Evolutionary conservation across 2,113 vertebrate species (phyloP), one percentile per base, ranked within the genome.

Genomic region (Buteo buteo): DNA sequence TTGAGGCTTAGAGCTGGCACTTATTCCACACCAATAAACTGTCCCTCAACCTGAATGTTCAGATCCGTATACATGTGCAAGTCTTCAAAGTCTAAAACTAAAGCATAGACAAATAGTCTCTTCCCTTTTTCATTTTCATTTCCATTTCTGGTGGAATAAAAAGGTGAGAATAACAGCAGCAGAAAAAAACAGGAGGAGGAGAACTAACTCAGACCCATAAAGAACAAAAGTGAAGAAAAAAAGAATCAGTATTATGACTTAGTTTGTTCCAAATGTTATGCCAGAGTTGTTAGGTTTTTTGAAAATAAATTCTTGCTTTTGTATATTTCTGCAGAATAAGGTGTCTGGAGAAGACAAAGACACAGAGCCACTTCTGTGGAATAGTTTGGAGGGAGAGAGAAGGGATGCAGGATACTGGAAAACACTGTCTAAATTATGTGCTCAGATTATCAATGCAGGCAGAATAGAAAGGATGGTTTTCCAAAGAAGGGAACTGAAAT

Each of bases 1-100:
- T 16, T 22, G 22, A 26, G 40, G 11, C 17, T 29, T 47, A 34
- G 72, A 65, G 50, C 55, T 64, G 50, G 25, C 28, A 5, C 34
- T 73, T 31, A 16, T 17, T 61, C 29, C 57, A 34, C 44, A 13
- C 15, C 55, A 28, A 15, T 14, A 47, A 73, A 32, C 25, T 26
- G 20, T 44, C 40, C 66, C 69, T 49, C 50, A 50, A 1, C 36
- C 26, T 11, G 15, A 25, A 12, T 16, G 15, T 32, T 86, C 49
- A 40, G 31, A 28, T 34, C 50, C 4, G 2, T 32, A 2, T 7
- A 13, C 9, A 3, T 1, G 31, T 45, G 50, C 28, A 13, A 25
- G 40, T 21, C 70, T 79, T 57, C 40, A 16, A 36, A 50, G 52
- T 12, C 26, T 34, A 24, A 69, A 65, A 13, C 24, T 15, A 40